phyloP scores from a whole-genome alignment of 2,797 vertebrate species.

The Dendrocincla fuliginosa region DNA sequence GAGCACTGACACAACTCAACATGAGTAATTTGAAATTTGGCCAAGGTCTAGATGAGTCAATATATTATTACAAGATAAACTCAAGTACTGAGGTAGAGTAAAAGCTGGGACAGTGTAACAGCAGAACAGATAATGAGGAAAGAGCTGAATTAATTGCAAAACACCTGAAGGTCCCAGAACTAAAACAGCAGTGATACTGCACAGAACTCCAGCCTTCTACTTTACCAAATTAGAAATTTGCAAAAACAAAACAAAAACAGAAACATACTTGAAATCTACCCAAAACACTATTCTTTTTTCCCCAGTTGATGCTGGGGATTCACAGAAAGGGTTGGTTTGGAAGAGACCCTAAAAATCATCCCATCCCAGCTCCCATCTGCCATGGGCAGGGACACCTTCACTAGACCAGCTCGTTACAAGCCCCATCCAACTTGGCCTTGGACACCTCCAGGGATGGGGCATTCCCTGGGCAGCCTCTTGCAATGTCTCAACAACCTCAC shows the following conservation, averaged over 20 bases:
- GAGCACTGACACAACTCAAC: background rate
- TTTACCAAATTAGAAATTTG: background rate
- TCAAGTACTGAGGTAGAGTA: background rate
- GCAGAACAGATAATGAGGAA: background rate
- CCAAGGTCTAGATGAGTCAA: background rate
- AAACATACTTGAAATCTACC: background rate
- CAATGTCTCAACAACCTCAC: accelerated
- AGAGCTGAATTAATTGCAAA: accelerated
- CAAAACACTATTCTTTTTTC: background rate
- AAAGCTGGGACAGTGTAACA: background rate
- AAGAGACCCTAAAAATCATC: background rate
- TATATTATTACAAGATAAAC: background rate
- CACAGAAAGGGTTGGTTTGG: background rate
- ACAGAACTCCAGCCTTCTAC: background rate
- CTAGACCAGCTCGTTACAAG: background rate
- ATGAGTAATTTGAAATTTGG: background rate
- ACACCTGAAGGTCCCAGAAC: background rate
- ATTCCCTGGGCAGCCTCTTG: background rate
- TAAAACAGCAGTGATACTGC: background rate
- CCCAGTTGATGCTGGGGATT: background rate
- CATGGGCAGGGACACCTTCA: background rate
- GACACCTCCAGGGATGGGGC: background rate
- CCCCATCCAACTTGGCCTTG: accelerated
- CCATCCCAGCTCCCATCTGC: background rate
- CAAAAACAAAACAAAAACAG: background rate